These are phyloP conservation scores for Masnerella sp. DNA, from an alignment of 2,888 invertebrate genomes.

Conservation along the genomic window DNA sequence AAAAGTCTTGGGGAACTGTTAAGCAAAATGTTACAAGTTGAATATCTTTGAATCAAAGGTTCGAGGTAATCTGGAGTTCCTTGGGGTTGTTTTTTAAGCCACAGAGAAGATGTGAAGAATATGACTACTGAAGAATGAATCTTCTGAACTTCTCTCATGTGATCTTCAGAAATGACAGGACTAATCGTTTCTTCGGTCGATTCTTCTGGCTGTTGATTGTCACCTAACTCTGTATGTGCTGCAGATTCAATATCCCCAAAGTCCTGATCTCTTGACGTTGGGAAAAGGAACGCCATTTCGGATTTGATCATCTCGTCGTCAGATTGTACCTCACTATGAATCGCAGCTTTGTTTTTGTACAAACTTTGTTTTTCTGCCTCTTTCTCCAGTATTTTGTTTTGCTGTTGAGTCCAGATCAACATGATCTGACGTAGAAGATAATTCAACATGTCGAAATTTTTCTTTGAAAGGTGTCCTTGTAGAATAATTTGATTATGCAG, in stretches of 20 bases:
- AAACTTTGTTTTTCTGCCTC: conserved; percentile 87
- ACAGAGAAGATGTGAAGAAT: conserved; percentile 81
- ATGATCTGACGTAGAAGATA: conserved; percentile 82
- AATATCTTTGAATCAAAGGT: conserved; percentile 81
- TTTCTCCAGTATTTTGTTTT: conserved; percentile 82
- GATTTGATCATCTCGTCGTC: conserved; percentile 83
- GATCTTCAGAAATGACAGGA: conserved; percentile 74
- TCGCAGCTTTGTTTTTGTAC: conserved; percentile 84
- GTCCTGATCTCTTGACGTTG: conserved; percentile 83
- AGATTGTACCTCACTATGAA: conserved; percentile 83
- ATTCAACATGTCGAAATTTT: conserved; percentile 79
- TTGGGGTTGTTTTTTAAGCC: conserved; percentile 78
- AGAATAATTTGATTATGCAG: conserved; percentile 83
- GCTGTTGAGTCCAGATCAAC: conserved; percentile 87
- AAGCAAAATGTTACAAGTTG: conserved; percentile 80
- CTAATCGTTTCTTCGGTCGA: background rate
- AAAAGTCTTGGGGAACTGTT: conserved; percentile 79
- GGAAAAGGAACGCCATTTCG: conserved; percentile 85
- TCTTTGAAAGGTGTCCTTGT: conserved; percentile 78
- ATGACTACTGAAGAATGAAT: conserved; percentile 82
- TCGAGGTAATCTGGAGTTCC: conserved; percentile 76
- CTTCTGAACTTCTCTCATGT: conserved; percentile 81
- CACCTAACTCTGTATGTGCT: background rate
- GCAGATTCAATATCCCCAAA: conserved; percentile 82
- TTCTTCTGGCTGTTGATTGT: background rate